Evolutionary conservation across 2,113 vertebrate species (phyloP).

Genomic region (Platanista minor): DNA sequence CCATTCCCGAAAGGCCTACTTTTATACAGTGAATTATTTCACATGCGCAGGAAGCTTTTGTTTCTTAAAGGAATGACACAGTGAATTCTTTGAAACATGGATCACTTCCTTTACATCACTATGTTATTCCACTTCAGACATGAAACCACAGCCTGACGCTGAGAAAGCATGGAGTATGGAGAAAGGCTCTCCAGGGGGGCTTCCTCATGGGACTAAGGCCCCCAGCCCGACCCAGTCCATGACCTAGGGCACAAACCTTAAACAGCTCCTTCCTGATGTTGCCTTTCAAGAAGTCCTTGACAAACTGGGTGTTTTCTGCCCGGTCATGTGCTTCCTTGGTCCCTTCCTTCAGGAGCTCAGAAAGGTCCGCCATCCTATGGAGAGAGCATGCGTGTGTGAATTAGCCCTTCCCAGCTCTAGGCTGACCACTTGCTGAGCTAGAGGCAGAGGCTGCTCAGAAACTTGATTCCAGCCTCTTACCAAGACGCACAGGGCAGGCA

Average conservation of each 20-base stretch:
- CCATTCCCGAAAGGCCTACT: neutral
- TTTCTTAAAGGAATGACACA: neutral
- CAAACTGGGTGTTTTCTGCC: slow-evolving; percentile 94
- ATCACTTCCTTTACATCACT: neutral
- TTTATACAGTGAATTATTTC: neutral
- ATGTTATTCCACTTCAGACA: neutral
- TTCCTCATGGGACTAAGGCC: neutral
- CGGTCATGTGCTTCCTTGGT: slow-evolving; percentile 94
- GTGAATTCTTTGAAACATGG: neutral
- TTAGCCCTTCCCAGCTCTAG: neutral
- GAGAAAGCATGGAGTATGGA: neutral
- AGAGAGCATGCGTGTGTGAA: neutral
- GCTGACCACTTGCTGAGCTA: neutral
- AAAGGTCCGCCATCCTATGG: slow-evolving; percentile 89
- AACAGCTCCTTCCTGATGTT: slow-evolving; percentile 93
- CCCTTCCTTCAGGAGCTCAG: slow-evolving; percentile 93
- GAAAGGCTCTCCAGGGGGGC: neutral
- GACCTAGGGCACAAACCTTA: slow-evolving; percentile 84
- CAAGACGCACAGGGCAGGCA: neutral
- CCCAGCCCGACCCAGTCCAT: neutral
- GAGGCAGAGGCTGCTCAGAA: neutral
- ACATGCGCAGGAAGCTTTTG: neutral
- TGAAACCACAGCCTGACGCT: neutral
- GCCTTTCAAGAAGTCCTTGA: slow-evolving; percentile 96
- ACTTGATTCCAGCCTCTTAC: neutral